phyloP scores from a whole-genome alignment of 1,140 invertebrate genomes.

The Drosophila kanapiae region DNA sequence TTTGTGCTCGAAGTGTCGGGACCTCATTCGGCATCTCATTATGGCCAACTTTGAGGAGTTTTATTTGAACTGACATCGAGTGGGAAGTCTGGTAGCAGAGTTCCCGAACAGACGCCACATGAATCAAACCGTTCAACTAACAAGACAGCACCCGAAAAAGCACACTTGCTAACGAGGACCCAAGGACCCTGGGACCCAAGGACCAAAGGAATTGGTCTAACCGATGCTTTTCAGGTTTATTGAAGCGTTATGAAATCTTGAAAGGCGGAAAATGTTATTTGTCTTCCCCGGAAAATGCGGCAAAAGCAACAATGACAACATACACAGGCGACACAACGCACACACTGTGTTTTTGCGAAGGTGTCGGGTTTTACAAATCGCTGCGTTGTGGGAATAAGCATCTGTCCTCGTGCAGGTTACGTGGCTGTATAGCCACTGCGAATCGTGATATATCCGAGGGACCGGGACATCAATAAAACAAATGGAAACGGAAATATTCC shows the following conservation, averaged over 20 bases:
- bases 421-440: conserved; percentile 13
- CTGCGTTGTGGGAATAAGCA: conserved; percentile 49
- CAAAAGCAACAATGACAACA: conserved; percentile 40
- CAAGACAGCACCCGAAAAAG: conserved; percentile 38
- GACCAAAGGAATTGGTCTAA: conserved; percentile 8
- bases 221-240: conserved; percentile 45
- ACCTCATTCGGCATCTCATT: conserved; percentile 36
- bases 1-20: conserved; percentile 53
- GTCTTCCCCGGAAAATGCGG: conserved; percentile 41
- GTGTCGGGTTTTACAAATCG: conserved; percentile 61
- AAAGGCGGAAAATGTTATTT: conserved; percentile 60
- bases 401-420: conserved; percentile 33
- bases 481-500: conserved; percentile 16
- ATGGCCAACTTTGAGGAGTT: conserved; percentile 52
- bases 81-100: not conserved
- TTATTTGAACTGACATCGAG: conserved; percentile 48
- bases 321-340: conserved; percentile 5
- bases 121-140: conserved; percentile 62
- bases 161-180: conserved; percentile 55
- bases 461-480: conserved; percentile 24
- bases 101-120: conserved; percentile 39
- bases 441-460: conserved; percentile 25
- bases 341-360: conserved; percentile 21
- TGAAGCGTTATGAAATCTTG: conserved; percentile 59
- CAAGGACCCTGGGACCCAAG: conserved; percentile 10